Evolutionary conservation across 2,888 invertebrate genomes (phyloP).

Genomic region (Odontocolon sp.): DNA sequence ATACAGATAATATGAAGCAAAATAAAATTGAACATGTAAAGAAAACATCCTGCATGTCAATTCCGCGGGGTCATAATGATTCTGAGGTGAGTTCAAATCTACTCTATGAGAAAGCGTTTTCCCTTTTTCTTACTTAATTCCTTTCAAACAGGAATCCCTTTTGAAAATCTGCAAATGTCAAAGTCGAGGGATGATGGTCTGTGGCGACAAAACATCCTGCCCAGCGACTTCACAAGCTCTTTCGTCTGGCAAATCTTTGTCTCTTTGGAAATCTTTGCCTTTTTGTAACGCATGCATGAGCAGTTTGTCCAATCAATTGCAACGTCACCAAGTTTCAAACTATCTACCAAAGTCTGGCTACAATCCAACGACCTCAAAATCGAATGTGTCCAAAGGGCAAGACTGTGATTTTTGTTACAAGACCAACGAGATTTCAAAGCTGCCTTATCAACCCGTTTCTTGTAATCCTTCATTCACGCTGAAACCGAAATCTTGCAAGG

Average conservation of each 20-base stretch:
- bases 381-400: conserved; percentile 2
- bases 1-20: not conserved
- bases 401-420: conserved; percentile 17
- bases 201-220: conserved; percentile 43
- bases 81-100: conserved; percentile 9
- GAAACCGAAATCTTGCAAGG: conserved; percentile 29
- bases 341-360: conserved; percentile 28
- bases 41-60: not conserved
- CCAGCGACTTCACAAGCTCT: conserved; percentile 7
- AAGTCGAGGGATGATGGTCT: conserved; percentile 8
- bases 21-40: not conserved
- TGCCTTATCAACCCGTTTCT: no score
- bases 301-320: not conserved
- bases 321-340: not conserved
- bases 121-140: not conserved
- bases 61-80: not conserved
- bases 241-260: not conserved
- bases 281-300: not conserved
- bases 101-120: not conserved
- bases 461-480: no score
- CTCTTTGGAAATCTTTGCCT: not conserved
- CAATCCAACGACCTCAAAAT: conserved; percentile 17
- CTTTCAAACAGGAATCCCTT: not conserved
- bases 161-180: not conserved
- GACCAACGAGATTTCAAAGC: conserved; percentile 1